phyloP scores from a whole-genome alignment of 2,888 invertebrate species.

The Drosophila mettleri region DNA sequence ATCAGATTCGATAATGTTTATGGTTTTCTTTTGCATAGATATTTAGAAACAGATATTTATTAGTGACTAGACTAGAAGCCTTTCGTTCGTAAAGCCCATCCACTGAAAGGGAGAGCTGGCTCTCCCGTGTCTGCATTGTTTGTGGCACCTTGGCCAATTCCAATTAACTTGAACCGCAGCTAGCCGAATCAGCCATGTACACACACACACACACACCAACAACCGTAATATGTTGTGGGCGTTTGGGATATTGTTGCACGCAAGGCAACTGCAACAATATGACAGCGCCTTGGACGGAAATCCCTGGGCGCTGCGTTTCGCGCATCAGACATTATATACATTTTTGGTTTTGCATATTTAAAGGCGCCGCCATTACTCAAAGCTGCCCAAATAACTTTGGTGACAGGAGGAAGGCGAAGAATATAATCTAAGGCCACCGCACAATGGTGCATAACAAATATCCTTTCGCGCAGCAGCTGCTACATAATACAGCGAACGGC shows the following conservation, averaged over 20 bases:
- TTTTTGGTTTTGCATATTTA: conserved; percentile 75
- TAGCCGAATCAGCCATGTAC: conserved; percentile 19
- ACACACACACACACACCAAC: conserved; percentile 5
- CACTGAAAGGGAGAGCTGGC: conserved; percentile 18
- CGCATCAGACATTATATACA: conserved; percentile 72
- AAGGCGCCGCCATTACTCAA: conserved; percentile 65
- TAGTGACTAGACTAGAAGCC: no score
- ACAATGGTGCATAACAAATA: conserved; percentile 75
- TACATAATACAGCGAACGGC: conserved; percentile 66
- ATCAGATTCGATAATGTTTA: no score
- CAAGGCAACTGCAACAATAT: conserved; percentile 38
- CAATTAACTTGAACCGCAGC: conserved; percentile 74
- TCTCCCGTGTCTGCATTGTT: conserved; percentile 38
- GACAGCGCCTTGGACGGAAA: conserved; percentile 49
- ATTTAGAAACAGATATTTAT: neutral
- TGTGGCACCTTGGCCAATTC: conserved; percentile 69
- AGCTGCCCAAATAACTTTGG: conserved; percentile 55
- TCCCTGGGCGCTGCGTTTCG: conserved; percentile 49
- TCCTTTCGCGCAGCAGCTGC: conserved; percentile 60
- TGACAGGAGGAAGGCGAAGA: conserved; percentile 45
- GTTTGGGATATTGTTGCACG: conserved; percentile 30
- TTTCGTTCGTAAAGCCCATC: neutral
- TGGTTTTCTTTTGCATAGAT: neutral
- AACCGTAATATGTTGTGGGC: conserved; percentile 5
- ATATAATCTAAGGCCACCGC: conserved; percentile 30